These are phyloP conservation scores for Actinostola sp. DNA, from an alignment of 92 coral and sea anemone genomes.

Conservation along the genomic window DNA sequence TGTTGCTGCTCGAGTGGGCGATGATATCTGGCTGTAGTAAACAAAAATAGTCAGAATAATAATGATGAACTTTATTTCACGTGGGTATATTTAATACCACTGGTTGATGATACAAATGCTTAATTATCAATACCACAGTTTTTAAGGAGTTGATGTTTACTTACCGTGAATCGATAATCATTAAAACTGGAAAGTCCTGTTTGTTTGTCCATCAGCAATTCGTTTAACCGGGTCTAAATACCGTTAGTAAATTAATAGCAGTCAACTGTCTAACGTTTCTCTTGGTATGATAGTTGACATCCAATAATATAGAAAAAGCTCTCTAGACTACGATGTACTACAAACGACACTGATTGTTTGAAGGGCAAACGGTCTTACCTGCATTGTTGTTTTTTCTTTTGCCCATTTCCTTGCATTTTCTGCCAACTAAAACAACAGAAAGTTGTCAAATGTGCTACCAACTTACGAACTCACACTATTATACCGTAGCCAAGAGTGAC, in stretches of 20 bases:
- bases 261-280: not conserved
- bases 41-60: not conserved
- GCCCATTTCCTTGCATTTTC: slow-evolving; percentile 96
- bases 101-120: not conserved
- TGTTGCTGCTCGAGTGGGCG: slow-evolving; percentile 6
- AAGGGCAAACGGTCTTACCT: slow-evolving; percentile 44
- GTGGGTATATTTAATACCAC: too few relatives aligned
- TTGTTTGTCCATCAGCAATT: slow-evolving; percentile 13
- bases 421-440: slow-evolving; percentile 50
- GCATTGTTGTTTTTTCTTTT: slow-evolving; percentile 87
- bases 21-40: slow-evolving; percentile 15
- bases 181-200: slow-evolving; percentile 6
- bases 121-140: not conserved
- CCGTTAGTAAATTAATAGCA: not conserved
- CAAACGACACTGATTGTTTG: not conserved
- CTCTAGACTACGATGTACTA: not conserved
- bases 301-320: not conserved
- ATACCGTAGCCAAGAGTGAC: not conserved
- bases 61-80: not conserved
- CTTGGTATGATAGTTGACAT: not conserved
- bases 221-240: slow-evolving; percentile 23
- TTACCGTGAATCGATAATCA: slow-evolving; percentile 11
- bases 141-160: not conserved
- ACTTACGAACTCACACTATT: not conserved
- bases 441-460: not conserved